These are phyloP conservation scores for pig (Sus scrofa) DNA, from an alignment of 2,113 vertebrate genomes.

Conservation along the genomic window DNA sequence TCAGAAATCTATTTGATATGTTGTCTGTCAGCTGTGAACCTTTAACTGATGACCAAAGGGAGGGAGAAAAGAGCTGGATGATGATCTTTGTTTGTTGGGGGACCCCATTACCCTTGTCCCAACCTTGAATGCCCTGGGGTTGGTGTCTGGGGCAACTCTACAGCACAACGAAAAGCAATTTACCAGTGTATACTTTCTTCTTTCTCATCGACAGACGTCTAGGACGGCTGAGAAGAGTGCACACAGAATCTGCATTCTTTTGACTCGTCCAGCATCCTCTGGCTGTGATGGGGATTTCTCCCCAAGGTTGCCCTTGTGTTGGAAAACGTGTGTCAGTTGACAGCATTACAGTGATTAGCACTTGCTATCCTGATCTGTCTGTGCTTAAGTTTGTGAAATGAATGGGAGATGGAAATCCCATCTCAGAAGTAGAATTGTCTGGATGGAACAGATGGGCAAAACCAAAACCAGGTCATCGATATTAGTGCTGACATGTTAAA, in stretches of 20 bases:
- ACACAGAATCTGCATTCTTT: neutral
- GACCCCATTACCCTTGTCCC: neutral
- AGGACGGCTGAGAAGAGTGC: neutral
- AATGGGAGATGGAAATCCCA: neutral
- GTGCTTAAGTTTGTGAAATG: neutral
- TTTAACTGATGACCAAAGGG: neutral
- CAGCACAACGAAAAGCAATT: fast-evolving
- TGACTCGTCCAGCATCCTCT: fast-evolving
- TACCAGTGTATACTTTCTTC: fast-evolving
- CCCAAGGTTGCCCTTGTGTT: neutral
- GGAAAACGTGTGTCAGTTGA: fast-evolving
- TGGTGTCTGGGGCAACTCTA: neutral
- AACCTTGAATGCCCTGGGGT: fast-evolving
- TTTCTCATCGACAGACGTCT: neutral
- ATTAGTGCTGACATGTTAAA: neutral
- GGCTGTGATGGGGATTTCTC: neutral
- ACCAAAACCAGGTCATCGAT: neutral
- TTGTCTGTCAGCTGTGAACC: neutral
- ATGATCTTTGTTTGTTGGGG: neutral
- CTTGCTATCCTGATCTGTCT: neutral
- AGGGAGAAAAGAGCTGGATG: fast-evolving
- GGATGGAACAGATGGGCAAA: neutral
- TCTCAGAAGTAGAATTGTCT: neutral
- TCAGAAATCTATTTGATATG: neutral
- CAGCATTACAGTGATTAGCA: fast-evolving